Base-by-base conservation (phyloP, 2,888 invertebrate genomes). In the Tineola bisselliella region DNA sequence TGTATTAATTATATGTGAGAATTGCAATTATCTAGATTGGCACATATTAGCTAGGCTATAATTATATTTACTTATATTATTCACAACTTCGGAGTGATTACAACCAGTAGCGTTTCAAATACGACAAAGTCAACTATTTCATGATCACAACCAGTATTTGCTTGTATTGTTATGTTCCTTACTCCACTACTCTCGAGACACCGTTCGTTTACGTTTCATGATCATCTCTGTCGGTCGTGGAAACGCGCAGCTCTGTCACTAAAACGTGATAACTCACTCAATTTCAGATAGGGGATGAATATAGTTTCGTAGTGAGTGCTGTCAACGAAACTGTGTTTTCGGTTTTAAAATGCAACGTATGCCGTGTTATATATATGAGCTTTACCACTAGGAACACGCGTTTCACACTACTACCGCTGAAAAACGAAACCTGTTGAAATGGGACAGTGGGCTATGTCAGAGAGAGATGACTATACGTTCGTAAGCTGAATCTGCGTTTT, bases 381-480 rank as follows among this genome's bases (percentile, higher is more conserved):
- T 77, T 79, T 72, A 80, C 79, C 81, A 84, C 84, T 83, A 84
- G 77, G 76, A 82, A 78, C 81, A 84, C 84, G 83, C 82, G 79
- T 76, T 79, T 77, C 71, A 74, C 68, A 68, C 79, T 83, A 84
- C 81, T 79, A 79, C 76, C 73, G 75, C 81, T 86, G 84, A 86
- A 83, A 87, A 76, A 80, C 79, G 83, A 84, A 86, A 87, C 87
- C 87, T 87, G 87, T 87, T 87, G 87, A 86, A 86, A 84, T 86
- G 76, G 83, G 79, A 83, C 75, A 68, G 78, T 74, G 73, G 73
- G 74, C 76, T 72, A 76, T 62, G 84, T 64, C 76, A 66, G 77
- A 87, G 69, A 61, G 77, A 72, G 84, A 84, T 66, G 66, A 63
- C 61, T 59, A 8, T 57, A 63, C 43, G 61, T 73, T 68, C 68